These are phyloP conservation scores for Leptinotarsa tumamoca DNA, from an alignment of 2,888 invertebrate genomes.

Conservation along the genomic window DNA sequence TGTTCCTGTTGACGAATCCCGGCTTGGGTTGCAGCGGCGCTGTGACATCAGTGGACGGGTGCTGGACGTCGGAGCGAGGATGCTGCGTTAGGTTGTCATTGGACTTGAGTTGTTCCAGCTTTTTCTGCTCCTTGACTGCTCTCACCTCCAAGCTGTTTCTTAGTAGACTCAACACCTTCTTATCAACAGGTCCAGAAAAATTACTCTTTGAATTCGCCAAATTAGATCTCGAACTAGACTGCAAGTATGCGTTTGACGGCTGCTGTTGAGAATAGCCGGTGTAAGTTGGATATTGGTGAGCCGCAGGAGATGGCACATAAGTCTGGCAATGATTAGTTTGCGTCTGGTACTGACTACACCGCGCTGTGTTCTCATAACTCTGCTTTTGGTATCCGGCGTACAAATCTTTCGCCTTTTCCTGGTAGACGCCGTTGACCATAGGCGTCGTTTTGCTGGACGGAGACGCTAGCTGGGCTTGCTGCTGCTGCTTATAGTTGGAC, in stretches of 20 bases:
- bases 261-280: slow-evolving; percentile 50
- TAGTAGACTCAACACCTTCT: slow-evolving; percentile 77
- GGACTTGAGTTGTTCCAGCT: slow-evolving; percentile 63
- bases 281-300: slow-evolving; percentile 60
- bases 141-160: slow-evolving; percentile 80
- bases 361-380: slow-evolving; percentile 50
- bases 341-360: slow-evolving; percentile 52
- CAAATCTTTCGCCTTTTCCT: slow-evolving; percentile 50
- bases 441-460: slow-evolving; percentile 20
- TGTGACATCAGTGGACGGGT: slow-evolving; percentile 64
- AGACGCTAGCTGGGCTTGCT: slow-evolving; percentile 47
- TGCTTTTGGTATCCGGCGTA: slow-evolving; percentile 56
- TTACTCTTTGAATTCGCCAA: slow-evolving; percentile 56
- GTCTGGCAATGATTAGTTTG: slow-evolving; percentile 59
- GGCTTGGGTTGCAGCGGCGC: slow-evolving; percentile 67
- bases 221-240: slow-evolving; percentile 54
- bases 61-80: slow-evolving; percentile 60
- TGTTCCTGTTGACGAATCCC: slow-evolving; percentile 67
- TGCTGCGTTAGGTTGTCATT: slow-evolving; percentile 54
- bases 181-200: slow-evolving; percentile 72
- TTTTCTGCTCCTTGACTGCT: slow-evolving; percentile 71
- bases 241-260: slow-evolving; percentile 50
- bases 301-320: slow-evolving; percentile 60
- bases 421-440: slow-evolving; percentile 39
- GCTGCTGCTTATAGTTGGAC: slow-evolving; percentile 62